These are phyloP conservation scores for Oscheius sp. DNA, from an alignment of 2,888 invertebrate species.

Conservation along the genomic window DNA sequence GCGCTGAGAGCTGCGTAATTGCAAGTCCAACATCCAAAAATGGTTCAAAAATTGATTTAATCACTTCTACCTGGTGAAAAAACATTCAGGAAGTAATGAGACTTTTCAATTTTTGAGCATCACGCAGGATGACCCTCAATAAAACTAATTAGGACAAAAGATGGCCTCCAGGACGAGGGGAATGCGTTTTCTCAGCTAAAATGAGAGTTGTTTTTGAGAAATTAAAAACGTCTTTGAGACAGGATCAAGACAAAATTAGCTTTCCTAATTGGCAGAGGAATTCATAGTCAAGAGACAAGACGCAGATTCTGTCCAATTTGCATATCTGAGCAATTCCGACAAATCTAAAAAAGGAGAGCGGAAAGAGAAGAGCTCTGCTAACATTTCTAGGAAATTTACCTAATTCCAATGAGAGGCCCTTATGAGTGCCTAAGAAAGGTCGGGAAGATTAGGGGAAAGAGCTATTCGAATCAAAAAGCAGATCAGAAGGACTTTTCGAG, in stretches of 20 bases:
- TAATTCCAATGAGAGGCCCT: neutral
- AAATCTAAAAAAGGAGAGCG: neutral
- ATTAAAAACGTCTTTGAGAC: neutral
- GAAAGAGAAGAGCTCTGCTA: constrained; percentile 1
- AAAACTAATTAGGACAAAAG: neutral
- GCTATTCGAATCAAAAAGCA: too few species aligned
- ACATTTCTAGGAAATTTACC: neutral
- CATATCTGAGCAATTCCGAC: neutral
- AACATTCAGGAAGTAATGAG: neutral
- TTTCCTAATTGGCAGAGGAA: too few species aligned
- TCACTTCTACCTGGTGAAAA: neutral
- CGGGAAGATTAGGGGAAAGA: too few species aligned
- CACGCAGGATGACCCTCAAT: neutral
- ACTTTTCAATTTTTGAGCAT: neutral
- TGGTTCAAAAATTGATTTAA: neutral
- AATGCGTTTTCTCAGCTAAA: neutral
- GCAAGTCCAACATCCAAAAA: constrained; percentile 1
- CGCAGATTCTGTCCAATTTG: neutral
- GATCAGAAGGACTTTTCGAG: neutral
- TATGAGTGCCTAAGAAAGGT: neutral
- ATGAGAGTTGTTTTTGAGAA: neutral
- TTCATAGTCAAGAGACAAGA: too few species aligned
- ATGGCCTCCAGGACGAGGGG: neutral
- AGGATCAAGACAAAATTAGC: neutral
- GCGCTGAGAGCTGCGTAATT: constrained; percentile 18